Conservation (phyloP, 2,113 vertebrate genomes). For the Chaenocephalus aceratus region DNA sequence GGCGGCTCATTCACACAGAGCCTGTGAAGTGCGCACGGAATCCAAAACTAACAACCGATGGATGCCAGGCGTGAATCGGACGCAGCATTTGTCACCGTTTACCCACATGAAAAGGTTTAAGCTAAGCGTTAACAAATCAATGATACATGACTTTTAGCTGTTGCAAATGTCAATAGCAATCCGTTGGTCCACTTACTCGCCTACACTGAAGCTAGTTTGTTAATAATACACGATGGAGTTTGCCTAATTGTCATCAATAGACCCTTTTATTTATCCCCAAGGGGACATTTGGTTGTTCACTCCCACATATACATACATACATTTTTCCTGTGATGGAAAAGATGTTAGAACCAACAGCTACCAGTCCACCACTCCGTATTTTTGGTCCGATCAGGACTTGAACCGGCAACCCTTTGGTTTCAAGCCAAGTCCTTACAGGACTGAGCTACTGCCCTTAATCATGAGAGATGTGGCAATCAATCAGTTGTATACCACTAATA, state of each 20-base stretch:
- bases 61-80: fast-evolving
- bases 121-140: neutral
- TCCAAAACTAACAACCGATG: constrained; percentile 31
- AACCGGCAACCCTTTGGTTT: too few relatives aligned
- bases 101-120: neutral
- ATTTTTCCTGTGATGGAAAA: too few relatives aligned
- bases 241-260: neutral
- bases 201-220: neutral
- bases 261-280: too few relatives aligned
- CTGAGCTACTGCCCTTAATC: too few relatives aligned
- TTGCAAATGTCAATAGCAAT: too few relatives aligned
- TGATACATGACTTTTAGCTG: neutral
- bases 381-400: too few relatives aligned
- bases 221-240: neutral
- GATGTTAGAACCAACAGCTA: too few relatives aligned
- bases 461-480: too few relatives aligned
- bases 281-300: too few relatives aligned
- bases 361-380: too few relatives aligned
- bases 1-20: constrained; percentile 35
- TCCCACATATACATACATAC: too few relatives aligned
- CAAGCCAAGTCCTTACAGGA: too few relatives aligned
- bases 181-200: neutral
- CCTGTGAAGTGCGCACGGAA: constrained; percentile 20
- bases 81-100: neutral
- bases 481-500: neutral